Evolutionary conservation across 2,113 vertebrate genomes (phyloP).

Genomic region (Cyprinus carpio): DNA sequence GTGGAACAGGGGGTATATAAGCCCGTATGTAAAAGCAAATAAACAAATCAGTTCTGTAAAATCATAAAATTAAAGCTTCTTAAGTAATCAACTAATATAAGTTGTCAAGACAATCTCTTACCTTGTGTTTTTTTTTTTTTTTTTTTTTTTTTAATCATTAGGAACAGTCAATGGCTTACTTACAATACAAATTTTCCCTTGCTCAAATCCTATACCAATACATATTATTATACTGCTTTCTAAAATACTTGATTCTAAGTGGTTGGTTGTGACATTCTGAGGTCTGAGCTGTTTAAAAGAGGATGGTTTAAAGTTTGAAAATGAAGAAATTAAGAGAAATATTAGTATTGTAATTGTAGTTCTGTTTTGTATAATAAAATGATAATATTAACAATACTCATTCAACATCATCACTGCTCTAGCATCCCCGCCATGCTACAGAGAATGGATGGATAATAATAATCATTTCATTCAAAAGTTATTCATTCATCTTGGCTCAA

Average conservation of each 20-base stretch:
- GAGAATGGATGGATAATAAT: background rate
- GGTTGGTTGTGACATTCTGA: background rate
- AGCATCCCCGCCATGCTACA: background rate
- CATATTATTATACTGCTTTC: background rate
- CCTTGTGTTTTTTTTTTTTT: background rate
- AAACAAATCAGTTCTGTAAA: background rate
- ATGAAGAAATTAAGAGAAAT: background rate
- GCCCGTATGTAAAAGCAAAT: background rate
- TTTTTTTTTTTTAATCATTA: background rate
- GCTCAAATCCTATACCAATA: background rate
- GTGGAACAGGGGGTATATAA: background rate
- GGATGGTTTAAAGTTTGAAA: background rate
- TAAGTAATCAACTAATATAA: background rate
- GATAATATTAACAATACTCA: too few species aligned
- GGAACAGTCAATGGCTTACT: background rate
- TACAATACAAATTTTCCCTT: background rate
- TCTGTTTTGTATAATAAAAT: background rate
- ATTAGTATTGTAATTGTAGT: background rate
- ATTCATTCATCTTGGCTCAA: background rate
- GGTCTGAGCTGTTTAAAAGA: background rate
- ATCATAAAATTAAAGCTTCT: background rate
- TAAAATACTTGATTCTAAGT: background rate
- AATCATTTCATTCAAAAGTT: background rate
- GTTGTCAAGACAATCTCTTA: background rate
- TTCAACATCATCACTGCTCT: background rate